These are phyloP conservation scores for Balearica regulorum DNA, from an alignment of 2,797 vertebrate genomes.

Conservation along the genomic window DNA sequence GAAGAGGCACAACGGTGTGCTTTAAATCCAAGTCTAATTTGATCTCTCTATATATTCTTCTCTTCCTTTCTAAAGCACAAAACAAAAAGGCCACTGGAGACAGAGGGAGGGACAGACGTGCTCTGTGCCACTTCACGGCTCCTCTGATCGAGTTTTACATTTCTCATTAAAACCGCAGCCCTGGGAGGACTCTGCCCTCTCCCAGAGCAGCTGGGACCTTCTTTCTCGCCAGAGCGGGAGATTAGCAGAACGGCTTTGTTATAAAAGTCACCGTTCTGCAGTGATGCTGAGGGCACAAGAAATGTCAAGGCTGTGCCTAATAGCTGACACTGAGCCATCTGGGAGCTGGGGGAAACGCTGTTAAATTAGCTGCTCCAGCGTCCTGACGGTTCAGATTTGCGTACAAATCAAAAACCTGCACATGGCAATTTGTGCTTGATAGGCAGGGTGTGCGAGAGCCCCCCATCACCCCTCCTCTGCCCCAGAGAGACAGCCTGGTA, in stretches of 20 bases:
- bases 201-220: background rate
- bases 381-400: background rate
- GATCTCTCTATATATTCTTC: background rate
- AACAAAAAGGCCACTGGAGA: background rate
- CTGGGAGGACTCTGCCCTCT: background rate
- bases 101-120: background rate
- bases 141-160: background rate
- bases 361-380: background rate
- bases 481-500: accelerated
- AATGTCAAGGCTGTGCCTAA: background rate
- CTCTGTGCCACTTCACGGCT: background rate
- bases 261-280: background rate
- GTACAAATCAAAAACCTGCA: background rate
- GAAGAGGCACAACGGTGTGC: background rate
- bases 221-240: background rate
- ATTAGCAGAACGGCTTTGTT: background rate
- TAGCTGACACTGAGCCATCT: background rate
- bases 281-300: background rate
- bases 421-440: background rate
- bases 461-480: accelerated
- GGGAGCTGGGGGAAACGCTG: background rate
- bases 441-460: accelerated
- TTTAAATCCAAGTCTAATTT: background rate
- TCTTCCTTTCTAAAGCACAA: background rate
- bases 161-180: background rate